Evolutionary conservation across 2,113 vertebrate species (phyloP).

Genomic region (Callochromis pleurospilus): DNA sequence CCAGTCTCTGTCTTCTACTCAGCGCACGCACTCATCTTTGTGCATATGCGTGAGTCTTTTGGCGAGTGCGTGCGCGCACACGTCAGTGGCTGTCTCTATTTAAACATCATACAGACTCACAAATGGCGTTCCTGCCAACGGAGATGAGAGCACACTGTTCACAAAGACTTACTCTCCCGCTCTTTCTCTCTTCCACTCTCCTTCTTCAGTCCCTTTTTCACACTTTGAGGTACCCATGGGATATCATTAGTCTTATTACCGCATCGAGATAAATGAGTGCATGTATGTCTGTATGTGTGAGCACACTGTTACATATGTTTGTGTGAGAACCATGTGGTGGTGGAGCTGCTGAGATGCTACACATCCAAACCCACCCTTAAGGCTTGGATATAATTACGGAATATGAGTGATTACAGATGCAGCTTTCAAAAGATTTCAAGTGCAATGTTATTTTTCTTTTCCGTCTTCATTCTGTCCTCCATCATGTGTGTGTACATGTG

Average conservation of each 20-base stretch:
- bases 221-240: slow-evolving; percentile 52
- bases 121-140: slow-evolving; percentile 57
- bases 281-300: not conserved
- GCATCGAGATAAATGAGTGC: slow-evolving; percentile 32
- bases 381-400: not conserved
- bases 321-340: not conserved
- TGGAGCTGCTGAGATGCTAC: not conserved
- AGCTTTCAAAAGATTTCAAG: slow-evolving; percentile 16
- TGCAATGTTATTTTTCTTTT: not conserved
- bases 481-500: not conserved
- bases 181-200: slow-evolving; percentile 30
- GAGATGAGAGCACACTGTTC: slow-evolving; percentile 57
- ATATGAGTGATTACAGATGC: not conserved
- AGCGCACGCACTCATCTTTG: not conserved
- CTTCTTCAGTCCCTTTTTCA: slow-evolving; percentile 23
- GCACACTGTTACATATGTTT: not conserved
- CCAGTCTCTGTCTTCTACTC: slow-evolving; percentile 41
- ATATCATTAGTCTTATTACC: slow-evolving; percentile 64
- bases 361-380: slow-evolving; percentile 18
- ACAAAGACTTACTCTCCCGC: slow-evolving; percentile 49
- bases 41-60: not conserved
- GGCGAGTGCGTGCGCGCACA: not conserved
- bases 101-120: slow-evolving; percentile 67
- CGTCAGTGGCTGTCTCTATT: slow-evolving; percentile 51
- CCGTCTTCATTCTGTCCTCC: not conserved